Evolutionary conservation across 2,888 invertebrate species (phyloP).

Genomic region (Theretra japonica): DNA sequence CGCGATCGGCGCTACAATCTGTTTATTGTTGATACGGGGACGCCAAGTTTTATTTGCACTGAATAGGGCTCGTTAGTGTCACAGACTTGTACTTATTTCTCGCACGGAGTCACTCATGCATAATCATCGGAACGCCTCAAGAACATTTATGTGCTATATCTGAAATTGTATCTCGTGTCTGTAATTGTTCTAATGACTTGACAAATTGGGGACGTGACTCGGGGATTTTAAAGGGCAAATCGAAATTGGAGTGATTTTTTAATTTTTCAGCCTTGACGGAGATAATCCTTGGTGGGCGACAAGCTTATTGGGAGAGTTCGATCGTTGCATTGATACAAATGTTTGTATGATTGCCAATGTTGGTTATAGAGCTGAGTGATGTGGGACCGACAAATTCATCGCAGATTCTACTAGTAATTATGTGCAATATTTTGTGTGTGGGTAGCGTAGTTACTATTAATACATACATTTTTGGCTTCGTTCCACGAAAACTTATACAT

Average conservation of each 20-base stretch:
- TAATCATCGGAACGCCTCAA: slow-evolving; percentile 50
- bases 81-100: slow-evolving; percentile 65
- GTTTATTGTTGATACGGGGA: slow-evolving; percentile 54
- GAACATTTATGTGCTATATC: slow-evolving; percentile 28
- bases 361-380: too few species aligned
- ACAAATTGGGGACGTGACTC: not conserved
- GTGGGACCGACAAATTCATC: too few species aligned
- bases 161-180: slow-evolving; percentile 32
- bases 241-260: not conserved
- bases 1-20: slow-evolving; percentile 53
- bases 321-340: too few species aligned
- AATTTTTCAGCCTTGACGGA: not conserved
- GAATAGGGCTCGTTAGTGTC: slow-evolving; percentile 79
- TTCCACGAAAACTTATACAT: too few species aligned
- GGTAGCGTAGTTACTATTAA: too few species aligned
- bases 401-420: too few species aligned
- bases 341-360: too few species aligned
- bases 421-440: too few species aligned
- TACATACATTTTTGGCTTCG: too few species aligned
- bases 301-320: too few species aligned
- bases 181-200: slow-evolving; percentile 24
- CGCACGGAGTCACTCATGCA: slow-evolving; percentile 68
- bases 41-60: slow-evolving; percentile 56
- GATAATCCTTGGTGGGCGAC: too few species aligned
- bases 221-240: not conserved